phyloP scores from a whole-genome alignment of 2,888 invertebrate genomes.

The Platypus cylindrus region DNA sequence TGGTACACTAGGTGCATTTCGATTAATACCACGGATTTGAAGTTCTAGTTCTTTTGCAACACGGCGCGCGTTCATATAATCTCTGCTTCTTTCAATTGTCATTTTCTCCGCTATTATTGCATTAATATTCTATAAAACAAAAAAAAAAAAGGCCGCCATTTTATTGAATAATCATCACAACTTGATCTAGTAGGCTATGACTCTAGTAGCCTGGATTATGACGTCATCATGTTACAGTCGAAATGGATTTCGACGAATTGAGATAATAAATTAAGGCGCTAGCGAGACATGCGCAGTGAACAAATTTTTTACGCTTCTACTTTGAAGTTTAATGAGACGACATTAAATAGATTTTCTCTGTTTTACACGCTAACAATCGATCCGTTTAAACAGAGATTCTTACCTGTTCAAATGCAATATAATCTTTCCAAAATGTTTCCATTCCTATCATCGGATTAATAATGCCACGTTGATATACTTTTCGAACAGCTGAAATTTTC shows the following conservation, averaged over 20 bases:
- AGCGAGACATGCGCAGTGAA: no score
- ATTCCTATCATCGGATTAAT: conserved; percentile 95
- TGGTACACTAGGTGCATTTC: conserved; percentile 94
- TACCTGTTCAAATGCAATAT: conserved; percentile 85
- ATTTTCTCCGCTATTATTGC: conserved; percentile 89
- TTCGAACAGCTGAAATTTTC: conserved; percentile 94
- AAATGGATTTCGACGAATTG: no score
- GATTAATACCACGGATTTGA: conserved; percentile 85
- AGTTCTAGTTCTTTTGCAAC: conserved; percentile 95
- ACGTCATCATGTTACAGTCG: no score
- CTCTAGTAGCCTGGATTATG: background rate
- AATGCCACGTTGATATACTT: conserved; percentile 92
- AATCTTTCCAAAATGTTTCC: conserved; percentile 95
- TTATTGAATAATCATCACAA: no score
- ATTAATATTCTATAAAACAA: conserved; percentile 39
- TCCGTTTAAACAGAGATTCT: conserved; percentile 34
- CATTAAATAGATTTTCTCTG: no score
- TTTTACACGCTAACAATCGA: no score
- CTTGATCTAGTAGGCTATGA: no score
- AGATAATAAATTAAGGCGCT: no score
- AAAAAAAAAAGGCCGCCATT: background rate
- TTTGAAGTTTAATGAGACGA: no score
- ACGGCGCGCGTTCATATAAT: conserved; percentile 93
- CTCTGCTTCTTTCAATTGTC: conserved; percentile 90
- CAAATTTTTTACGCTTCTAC: no score